Evolutionary conservation across 2,888 invertebrate species (phyloP), one percentile per base, ranked within the genome.

Genomic region (Crematogaster levior): DNA sequence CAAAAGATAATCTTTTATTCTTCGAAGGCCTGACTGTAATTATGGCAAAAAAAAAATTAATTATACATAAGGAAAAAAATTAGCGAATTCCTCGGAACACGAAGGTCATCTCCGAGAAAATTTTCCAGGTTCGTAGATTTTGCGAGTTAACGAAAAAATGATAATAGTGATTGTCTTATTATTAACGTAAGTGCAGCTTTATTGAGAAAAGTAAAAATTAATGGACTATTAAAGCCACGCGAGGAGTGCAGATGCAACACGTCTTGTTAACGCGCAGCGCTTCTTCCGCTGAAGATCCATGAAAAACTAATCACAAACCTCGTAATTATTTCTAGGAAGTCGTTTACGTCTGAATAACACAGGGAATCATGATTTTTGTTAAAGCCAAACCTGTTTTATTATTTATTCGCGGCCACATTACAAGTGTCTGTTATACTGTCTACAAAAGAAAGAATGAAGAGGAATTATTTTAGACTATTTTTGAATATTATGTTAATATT

Each of bases 271-370:
- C 81, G 66, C 73, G 61, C 68, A 37, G 82, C 40, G 53, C 48
- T 63, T 86, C 83, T 82, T 77, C 83, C 82, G 51, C 56, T 46
- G 66, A 30, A 34, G 48, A 24, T 86, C 82, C 56, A 85, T 60
- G 85, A 68, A 21, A 48, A 80, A 85, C 46, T 79, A 86, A 88
- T 88, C 85, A 85, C 30, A 34, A 53, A 34, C 37, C 82, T 70
- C n/a, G 60, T 48, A 83, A 80, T 88, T 81, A 81, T 85, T 83
- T 88, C 86, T 80, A 80, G 75, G 82, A 85, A 88, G 73, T 65
- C 37, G 60, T 51, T 48, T 70, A 63, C 65, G 53, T 60, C 51
- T 81, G 70, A 84, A 84, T 84, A 82, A 77, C 37, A 56, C 66
- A 68, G 60, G 66, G 65, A 73, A 66, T 81, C 74, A n/a, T 58